Base-by-base conservation (phyloP, 2,888 invertebrate genomes). In the Cephus pulcher region DNA sequence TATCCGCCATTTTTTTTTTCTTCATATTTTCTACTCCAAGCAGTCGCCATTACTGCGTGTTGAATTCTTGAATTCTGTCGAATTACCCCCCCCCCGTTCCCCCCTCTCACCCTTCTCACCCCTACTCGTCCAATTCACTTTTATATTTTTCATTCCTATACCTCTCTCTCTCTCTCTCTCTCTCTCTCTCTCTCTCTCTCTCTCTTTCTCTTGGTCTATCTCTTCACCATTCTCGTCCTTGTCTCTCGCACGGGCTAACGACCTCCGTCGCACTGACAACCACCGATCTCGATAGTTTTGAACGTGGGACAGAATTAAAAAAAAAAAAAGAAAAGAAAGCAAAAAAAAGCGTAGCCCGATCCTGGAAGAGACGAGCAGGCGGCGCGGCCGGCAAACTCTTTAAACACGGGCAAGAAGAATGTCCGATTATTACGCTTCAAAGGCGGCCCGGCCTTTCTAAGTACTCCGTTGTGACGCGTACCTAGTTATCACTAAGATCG, bases 361-460 rank as follows among this genome's bases (percentile, higher is more conserved):
- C 56, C 23, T 56, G 56, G 56, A 56, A 56, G 56, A 56, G 56
- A 71, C 15, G 33, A 71, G 71, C 35, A 35, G 35, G 35, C 71
- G 32, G 33, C 71, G 56, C 56, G 33, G 33, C 71, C 71, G 71
- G 32, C 71, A 71, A 71, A 71, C 71, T 71, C 71, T 23, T 56
- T 34, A 71, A 71, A 71, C 71, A 71, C 71, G 71, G 71, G 32
- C 71, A 71, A 71, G 71, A 71, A 71, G 33, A 71, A 71, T 71
- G 71, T 71, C 71, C 71, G 71, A 71, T 71, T 71, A 71, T 34
- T 71, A 71, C 71, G 71, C 71, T 71, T 34, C 71, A 71, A 71
- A 71, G 71, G 71, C 71, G 71, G 71, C 71, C 12, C 71, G 32
- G 33, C 34, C 71, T 71, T 71, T 71, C 71, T 34, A 34, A 71